Base-by-base conservation (phyloP, 2,888 invertebrate species). In the Amblyjoppa fuscipennis region DNA sequence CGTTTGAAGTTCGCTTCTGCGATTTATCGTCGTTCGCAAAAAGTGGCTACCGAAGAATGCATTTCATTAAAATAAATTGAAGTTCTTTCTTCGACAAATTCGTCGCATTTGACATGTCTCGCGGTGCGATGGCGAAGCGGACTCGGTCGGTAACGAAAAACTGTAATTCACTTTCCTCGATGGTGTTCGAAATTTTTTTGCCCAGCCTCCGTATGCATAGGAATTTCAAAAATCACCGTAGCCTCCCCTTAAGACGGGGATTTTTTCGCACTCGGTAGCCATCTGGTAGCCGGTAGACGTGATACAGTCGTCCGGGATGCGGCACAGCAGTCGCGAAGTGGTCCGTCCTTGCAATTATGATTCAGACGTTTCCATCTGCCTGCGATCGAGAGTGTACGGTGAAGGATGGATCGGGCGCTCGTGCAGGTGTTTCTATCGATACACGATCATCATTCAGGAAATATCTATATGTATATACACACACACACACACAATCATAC, bases 351-450 rank as follows among this genome's bases (percentile, higher is more conserved):
- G 77, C 34, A 77, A 77, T 82, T 73, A 77, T 66, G 64, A 66
- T 77, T 64, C 71, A 56, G 69, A 31, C 56, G 34, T 66, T 68
- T 77, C 41, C 70, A 73, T 64, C 71, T 71, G 82, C 77, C 66
- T 76, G 64, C 31, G 51, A 56, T 64, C 70, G 25, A 59, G 59
- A 25, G 25, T 49, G 41, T 51, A 16, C 31, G 28, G 28, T 59
- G 69, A n/a, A 41, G 45, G 45, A 78, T 69, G 69, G 28, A 49
- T 70, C 77, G 45, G 66, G 66, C 59, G 49, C 38, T 66, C 13
- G 64, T 45, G 77, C 82, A 82, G 82, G 77, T 82, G 82, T 69
- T n/a, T 71, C 11, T 71, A 59, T 61, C 53, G 49, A 34, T 31
- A 34, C 31, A 61, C 25, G n/a, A 66, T 31, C 64, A 81, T 81